These are phyloP conservation scores for Cerceris rybyensis DNA, from an alignment of 2,888 invertebrate genomes.

Conservation along the genomic window DNA sequence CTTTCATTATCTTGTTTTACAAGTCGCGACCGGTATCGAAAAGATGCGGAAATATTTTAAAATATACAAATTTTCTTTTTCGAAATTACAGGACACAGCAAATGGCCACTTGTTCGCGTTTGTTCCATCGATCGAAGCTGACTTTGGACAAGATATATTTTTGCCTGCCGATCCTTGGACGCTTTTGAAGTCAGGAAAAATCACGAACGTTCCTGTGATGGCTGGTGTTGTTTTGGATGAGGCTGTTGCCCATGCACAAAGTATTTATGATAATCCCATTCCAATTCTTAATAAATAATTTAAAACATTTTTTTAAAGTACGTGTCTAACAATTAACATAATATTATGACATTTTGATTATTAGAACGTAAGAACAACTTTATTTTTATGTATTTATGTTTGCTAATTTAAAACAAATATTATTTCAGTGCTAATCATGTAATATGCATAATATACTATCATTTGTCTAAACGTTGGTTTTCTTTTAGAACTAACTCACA, in stretches of 20 bases:
- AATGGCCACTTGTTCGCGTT: conserved; percentile 69
- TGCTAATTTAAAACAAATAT: too few relatives aligned
- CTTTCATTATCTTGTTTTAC: too few relatives aligned
- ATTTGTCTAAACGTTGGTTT: too few relatives aligned
- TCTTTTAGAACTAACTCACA: background rate
- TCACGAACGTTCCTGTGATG: conserved; percentile 75
- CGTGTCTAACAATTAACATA: too few relatives aligned
- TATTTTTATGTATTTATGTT: background rate
- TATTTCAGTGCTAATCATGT: too few relatives aligned
- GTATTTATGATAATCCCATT: conserved; percentile 53
- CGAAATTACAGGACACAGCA: conserved; percentile 63
- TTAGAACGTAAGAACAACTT: background rate
- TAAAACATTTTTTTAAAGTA: conserved; percentile 1
- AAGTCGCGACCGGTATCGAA: background rate
- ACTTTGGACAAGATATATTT: conserved; percentile 75
- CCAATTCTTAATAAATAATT: background rate
- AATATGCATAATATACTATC: too few relatives aligned
- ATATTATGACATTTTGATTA: too few relatives aligned
- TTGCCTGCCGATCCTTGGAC: conserved; percentile 75
- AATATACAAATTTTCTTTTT: background rate
- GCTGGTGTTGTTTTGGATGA: conserved; percentile 71
- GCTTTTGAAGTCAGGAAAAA: conserved; percentile 72
- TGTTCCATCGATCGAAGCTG: conserved; percentile 71
- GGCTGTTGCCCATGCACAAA: conserved; percentile 56
- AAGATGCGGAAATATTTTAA: background rate